Evolutionary conservation across 1,140 invertebrate genomes (phyloP), one percentile per base, ranked within the genome.

Genomic region (Uloborus diversus): DNA sequence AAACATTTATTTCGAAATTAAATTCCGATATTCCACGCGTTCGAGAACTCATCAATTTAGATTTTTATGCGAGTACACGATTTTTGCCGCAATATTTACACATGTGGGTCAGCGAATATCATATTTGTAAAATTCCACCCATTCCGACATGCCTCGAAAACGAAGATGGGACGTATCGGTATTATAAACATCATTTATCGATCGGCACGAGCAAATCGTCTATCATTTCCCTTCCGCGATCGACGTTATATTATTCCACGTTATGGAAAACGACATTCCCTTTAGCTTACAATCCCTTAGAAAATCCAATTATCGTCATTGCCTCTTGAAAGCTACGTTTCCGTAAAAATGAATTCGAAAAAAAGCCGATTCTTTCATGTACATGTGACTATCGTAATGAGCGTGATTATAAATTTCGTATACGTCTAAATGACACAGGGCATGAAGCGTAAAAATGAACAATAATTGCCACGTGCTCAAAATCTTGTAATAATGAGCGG

Each of bases 321-420:
- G 28, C 51, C 4, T 51, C 14, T 25, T 4, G 28, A 35, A 70
- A n/a, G 37, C 17, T 3, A 73, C 0, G n/a, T 59, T 33, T 0
- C 70, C 70, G n/a, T 47, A 59, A 49, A 73, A 73, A 32, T 30
- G 49, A 3, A 73, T 28, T 13, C 30, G 37, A 57, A 35, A 73
- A 47, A 73, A 73, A 17, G 20, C 13, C 7, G 70, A 73, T 9
- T 73, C 57, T 28, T 57, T 4, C 0, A 73, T 7, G 0, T 35
- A 42, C 56, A 47, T 27, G 17, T 73, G 70, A 11, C 56, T 30
- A 62, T 73, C 70, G n/a, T 73, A 73, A 28, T 49, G 17, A 30
- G 56, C 35, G 25, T 73, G 56, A 4, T 62, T 20, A 9, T 73
- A 73, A 7, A 47, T 61, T 17, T 73, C 70, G 28, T 47, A 73